phyloP scores from a whole-genome alignment of 2,797 vertebrate species.

The Triplophysa yarkandensis region DNA sequence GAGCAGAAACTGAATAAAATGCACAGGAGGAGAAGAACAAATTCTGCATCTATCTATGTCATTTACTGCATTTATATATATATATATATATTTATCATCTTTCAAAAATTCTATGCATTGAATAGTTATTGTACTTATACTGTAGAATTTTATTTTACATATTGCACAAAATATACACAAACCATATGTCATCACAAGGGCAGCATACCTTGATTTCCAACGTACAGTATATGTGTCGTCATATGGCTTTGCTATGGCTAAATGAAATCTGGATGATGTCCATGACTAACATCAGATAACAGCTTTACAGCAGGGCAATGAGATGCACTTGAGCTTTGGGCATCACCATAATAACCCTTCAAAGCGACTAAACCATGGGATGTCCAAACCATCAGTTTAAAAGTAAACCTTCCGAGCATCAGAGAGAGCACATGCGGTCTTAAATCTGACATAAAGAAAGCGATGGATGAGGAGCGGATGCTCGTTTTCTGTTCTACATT shows the following conservation, averaged over 20 bases:
- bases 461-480: neutral
- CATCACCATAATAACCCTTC: slow-evolving; percentile 78
- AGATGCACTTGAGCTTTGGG: slow-evolving; percentile 76
- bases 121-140: slow-evolving; percentile 66
- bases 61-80: slow-evolving; percentile 56
- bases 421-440: slow-evolving; percentile 35
- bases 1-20: neutral
- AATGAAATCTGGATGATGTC: slow-evolving; percentile 77
- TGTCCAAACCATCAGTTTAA: too few species aligned
- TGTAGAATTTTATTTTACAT: slow-evolving; percentile 72
- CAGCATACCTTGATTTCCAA: slow-evolving; percentile 36
- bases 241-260: slow-evolving; percentile 96
- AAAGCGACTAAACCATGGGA: too few species aligned
- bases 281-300: slow-evolving; percentile 60
- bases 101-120: slow-evolving; percentile 70
- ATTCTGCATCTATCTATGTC: slow-evolving; percentile 50
- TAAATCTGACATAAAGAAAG: slow-evolving; percentile 8
- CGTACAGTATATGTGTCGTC: slow-evolving; percentile 45
- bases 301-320: slow-evolving; percentile 87
- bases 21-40: slow-evolving; percentile 30
- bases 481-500: slow-evolving; percentile 1
- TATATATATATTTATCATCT: slow-evolving; percentile 69
- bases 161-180: slow-evolving; percentile 98
- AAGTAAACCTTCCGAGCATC: neutral
- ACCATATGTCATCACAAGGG: slow-evolving; percentile 83